Percentiles rank a stretch among this genome's conserved stretches.
Conservation (phyloP, 2,888 invertebrate species). For the Mesodorylaimus sp. region DNA sequence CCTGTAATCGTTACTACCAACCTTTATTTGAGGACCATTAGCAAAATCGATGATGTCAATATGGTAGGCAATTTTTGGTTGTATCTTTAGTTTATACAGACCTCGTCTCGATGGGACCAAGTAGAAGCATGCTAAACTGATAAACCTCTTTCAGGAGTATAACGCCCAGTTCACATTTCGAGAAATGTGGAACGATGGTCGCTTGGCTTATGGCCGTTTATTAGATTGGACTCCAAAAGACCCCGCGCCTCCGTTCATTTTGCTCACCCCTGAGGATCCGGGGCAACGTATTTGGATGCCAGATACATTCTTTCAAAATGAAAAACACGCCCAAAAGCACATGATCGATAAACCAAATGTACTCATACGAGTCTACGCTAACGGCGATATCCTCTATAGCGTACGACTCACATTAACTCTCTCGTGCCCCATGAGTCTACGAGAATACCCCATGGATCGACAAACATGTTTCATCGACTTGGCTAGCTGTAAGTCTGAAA, state of each 20-base stretch:
- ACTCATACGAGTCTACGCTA: slow-evolving; percentile 80
- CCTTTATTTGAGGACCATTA: too few species aligned
- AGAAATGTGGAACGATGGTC: not conserved
- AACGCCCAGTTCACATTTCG: slow-evolving; percentile 1
- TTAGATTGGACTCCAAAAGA: too few species aligned
- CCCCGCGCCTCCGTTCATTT: too few species aligned
- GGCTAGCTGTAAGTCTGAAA: slow-evolving; percentile 60
- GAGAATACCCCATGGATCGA: slow-evolving; percentile 44
- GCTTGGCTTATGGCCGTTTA: not conserved
- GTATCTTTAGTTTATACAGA: too few species aligned
- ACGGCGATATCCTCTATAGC: slow-evolving; percentile 68
- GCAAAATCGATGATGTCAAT: too few species aligned
- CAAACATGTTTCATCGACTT: slow-evolving; percentile 82
- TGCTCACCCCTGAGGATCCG: not conserved
- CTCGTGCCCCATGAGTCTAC: slow-evolving; percentile 21
- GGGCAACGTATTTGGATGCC: slow-evolving; percentile 35
- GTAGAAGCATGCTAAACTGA: too few species aligned
- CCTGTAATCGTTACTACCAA: too few species aligned
- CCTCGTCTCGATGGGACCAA: too few species aligned
- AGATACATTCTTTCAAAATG: too few species aligned
- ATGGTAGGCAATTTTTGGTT: too few species aligned
- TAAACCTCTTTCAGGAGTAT: slow-evolving; percentile 4
- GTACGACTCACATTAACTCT: slow-evolving; percentile 16
- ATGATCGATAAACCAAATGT: slow-evolving; percentile 42
- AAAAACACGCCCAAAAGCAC: slow-evolving; percentile 60